Evolutionary conservation across 2,113 vertebrate genomes (phyloP).

Genomic region (Oriolus oriolus): DNA sequence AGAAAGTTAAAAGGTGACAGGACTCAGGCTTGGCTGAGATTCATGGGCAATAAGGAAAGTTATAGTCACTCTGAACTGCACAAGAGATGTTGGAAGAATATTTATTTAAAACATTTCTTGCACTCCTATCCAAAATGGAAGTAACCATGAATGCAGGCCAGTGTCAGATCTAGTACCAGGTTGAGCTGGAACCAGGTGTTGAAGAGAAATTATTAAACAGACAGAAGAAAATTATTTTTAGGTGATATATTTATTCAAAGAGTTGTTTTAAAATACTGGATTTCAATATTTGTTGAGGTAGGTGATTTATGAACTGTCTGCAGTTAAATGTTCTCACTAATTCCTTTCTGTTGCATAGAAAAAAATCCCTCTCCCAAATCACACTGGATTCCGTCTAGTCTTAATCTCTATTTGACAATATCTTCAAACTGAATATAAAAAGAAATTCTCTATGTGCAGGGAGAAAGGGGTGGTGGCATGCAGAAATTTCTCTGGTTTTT

Average conservation of each 20-base stretch:
- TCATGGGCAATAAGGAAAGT: background rate
- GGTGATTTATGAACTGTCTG: background rate
- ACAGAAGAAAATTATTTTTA: background rate
- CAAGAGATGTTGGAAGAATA: background rate
- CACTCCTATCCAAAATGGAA: background rate
- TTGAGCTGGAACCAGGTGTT: background rate
- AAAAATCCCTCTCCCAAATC: background rate
- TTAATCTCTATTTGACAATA: background rate
- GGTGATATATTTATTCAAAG: background rate
- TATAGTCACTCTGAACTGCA: background rate
- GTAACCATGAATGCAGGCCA: background rate
- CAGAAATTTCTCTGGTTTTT: background rate
- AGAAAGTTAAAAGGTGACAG: background rate
- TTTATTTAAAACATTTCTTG: background rate
- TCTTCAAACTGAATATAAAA: background rate
- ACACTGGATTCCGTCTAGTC: background rate
- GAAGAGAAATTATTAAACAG: background rate
- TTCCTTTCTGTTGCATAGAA: background rate
- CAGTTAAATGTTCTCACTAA: background rate
- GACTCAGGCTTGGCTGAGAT: background rate
- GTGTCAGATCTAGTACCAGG: background rate
- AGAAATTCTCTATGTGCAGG: background rate
- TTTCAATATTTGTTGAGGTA: background rate
- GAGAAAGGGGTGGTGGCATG: background rate
- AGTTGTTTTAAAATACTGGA: background rate